Base-by-base conservation (phyloP, 2,113 vertebrate genomes). In the Thalassoma bifasciatum region DNA sequence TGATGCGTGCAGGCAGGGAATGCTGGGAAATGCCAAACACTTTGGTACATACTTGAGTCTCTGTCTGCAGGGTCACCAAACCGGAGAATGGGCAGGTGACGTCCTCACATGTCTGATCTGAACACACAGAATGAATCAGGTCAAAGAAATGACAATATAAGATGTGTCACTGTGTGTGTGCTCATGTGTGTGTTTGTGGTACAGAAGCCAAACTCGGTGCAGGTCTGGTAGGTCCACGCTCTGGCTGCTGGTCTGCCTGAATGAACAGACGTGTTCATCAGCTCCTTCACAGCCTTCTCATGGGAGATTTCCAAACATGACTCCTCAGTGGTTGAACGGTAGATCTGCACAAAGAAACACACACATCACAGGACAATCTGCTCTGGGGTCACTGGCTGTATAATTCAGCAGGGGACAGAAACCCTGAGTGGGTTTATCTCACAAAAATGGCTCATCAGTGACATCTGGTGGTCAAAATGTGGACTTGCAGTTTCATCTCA, bases 181-280 rank as follows among this genome's bases (percentile, higher is more conserved):
- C 6, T 30, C 6, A 7, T 68, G 64, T 50, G 37, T 34, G 13
- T 51, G 42, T 52, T 19, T 40, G 22, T 66, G 36, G 89, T 88
- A 96, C 96, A 97, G 88, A 95, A 96, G 84, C 96, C 96, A 8
- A 97, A 97, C 79, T 96, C 95, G 0, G 94, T 93, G 87, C 96
- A 96, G 3, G 94, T 95, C 90, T 96, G 96, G 83, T 95, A 96
- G 67, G 86, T 78, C 96, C 96, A 97, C 85, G 95, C 95, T 67
- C 95, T 91, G 54, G 78, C 81, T 10, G 85, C 71, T 12, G 86
- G 61, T 0, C 87, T 73, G 0, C 67, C 50, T 0, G 13, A 46
- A 1, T 22, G 69, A 10, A 89, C 13, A 2, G 74, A 71, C 0
- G 92, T 93, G 67, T 90, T 72, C 65, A 77, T 91, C 77, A 96